Percentiles rank a stretch among this genome's conserved stretches.
These are phyloP conservation scores for Xyliphius kryptos DNA, from an alignment of 2,113 vertebrate genomes.

Conservation along the genomic window DNA sequence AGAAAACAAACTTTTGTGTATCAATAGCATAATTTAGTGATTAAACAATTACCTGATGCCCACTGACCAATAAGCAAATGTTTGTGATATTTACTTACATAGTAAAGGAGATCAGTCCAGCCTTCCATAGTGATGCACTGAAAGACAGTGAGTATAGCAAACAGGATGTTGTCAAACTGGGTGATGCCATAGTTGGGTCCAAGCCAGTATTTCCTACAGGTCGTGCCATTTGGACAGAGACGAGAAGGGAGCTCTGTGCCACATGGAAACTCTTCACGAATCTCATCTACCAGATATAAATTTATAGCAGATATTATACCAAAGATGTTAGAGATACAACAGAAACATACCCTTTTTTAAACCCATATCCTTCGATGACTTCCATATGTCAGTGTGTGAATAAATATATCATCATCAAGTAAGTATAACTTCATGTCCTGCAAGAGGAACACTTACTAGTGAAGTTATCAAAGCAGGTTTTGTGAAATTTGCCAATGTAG, in stretches of 20 bases:
- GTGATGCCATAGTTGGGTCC: constrained; percentile 92
- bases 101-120: constrained; percentile 90
- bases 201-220: constrained; percentile 80
- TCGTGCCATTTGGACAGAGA: constrained; percentile 79
- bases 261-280: constrained; percentile 81
- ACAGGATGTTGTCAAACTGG: constrained; percentile 94
- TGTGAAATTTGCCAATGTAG: constrained; percentile 94
- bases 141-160: constrained; percentile 90
- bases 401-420: too few relatives aligned
- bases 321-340: too few relatives aligned
- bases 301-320: too few relatives aligned
- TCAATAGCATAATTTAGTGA: too few relatives aligned
- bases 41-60: too few relatives aligned
- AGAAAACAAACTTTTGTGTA: too few relatives aligned
- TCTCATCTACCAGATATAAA: constrained; percentile 65
- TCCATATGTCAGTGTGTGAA: too few relatives aligned
- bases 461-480: constrained; percentile 80
- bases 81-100: constrained; percentile 60
- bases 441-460: constrained; percentile 64
- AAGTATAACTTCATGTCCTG: too few relatives aligned
- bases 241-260: constrained; percentile 74
- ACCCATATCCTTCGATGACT: too few relatives aligned
- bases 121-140: constrained; percentile 98
- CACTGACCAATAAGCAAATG: not conserved
- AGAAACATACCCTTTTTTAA: too few relatives aligned